Evolutionary conservation across 1,140 invertebrate genomes (phyloP).

Genomic region (Drosophila kanapiae): DNA sequence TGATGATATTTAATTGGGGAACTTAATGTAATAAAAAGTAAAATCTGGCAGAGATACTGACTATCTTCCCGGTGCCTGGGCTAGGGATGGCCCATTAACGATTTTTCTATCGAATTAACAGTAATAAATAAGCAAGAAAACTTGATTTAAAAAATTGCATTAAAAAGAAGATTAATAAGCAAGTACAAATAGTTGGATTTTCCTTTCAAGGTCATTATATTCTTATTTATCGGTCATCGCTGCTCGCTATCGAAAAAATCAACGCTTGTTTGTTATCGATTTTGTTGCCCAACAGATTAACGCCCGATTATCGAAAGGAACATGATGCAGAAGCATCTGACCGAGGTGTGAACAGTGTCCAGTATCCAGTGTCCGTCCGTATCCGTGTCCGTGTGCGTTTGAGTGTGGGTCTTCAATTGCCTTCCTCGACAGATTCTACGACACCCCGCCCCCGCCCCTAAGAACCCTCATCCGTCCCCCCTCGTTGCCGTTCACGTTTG

Average conservation of each 20-base stretch:
- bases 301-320: slow-evolving; percentile 20
- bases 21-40: not conserved
- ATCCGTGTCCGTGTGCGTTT: slow-evolving; percentile 15
- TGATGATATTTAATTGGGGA: slow-evolving; percentile 5
- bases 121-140: too few relatives aligned
- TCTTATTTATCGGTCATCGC: not conserved
- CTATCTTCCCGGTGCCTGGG: too few relatives aligned
- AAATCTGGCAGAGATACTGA: not conserved
- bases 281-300: slow-evolving; percentile 13
- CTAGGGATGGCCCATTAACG: too few relatives aligned
- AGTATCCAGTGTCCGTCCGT: slow-evolving; percentile 23
- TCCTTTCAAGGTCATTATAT: not conserved
- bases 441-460: not conserved
- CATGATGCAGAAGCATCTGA: slow-evolving; percentile 28
- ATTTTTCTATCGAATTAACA: too few relatives aligned
- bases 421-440: slow-evolving; percentile 19
- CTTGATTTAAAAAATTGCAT: too few relatives aligned
- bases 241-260: slow-evolving; percentile 13
- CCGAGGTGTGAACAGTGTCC: slow-evolving; percentile 39
- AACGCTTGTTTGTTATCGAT: slow-evolving; percentile 1
- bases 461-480: not conserved
- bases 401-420: slow-evolving; percentile 60
- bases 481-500: not conserved
- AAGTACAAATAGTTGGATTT: not conserved
- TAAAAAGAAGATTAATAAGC: not conserved